Conservation (phyloP, 1,140 invertebrate species). For the Bombus breviceps region DNA sequence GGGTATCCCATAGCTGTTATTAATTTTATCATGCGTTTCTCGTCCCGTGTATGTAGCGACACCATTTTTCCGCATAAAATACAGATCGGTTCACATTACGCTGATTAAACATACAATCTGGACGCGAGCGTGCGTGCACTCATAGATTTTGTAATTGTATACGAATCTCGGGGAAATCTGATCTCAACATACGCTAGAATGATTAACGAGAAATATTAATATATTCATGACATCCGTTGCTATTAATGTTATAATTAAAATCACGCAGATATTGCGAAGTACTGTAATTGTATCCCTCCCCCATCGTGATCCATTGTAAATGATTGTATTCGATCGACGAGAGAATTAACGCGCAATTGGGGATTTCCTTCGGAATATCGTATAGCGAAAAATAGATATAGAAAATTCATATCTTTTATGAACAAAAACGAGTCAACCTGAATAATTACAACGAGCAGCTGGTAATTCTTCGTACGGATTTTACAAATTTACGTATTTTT, state of each 20-base stretch:
- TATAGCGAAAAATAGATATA: no score
- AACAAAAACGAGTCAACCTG: not conserved
- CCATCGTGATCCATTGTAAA: no score
- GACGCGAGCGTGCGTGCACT: not conserved
- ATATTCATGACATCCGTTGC: not conserved
- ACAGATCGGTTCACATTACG: not conserved
- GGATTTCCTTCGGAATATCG: no score
- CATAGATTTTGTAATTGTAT: slow-evolving; percentile 23
- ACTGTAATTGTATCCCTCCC: not conserved
- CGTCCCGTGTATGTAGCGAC: not conserved
- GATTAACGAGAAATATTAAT: slow-evolving; percentile 26
- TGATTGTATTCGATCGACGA: not conserved
- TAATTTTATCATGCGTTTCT: not conserved
- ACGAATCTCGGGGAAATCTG: slow-evolving; percentile 12
- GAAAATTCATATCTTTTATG: no score
- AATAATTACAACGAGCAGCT: not conserved
- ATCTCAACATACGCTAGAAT: not conserved
- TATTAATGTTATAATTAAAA: slow-evolving; percentile 24
- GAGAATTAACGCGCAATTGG: not conserved
- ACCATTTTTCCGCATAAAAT: slow-evolving; percentile 7
- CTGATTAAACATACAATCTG: slow-evolving; percentile 10
- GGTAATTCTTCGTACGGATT: not conserved
- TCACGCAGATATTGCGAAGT: not conserved
- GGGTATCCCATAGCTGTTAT: not conserved
- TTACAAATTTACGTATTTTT: not conserved